Evolutionary conservation across 2,888 invertebrate species (phyloP).

Genomic region (Ganaspis brasiliensis): DNA sequence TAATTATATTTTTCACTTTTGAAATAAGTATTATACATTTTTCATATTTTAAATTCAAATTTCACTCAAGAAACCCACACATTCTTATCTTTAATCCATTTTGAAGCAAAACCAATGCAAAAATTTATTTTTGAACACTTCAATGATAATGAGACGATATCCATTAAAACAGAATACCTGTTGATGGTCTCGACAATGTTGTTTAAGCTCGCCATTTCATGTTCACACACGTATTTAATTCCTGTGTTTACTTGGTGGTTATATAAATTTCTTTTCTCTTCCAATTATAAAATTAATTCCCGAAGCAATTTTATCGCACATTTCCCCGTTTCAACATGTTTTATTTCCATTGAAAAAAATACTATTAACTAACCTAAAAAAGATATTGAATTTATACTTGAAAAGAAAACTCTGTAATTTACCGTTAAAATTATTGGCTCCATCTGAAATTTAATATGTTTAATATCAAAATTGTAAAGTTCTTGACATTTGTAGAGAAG

Average conservation of each 20-base stretch:
- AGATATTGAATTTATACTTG: no score
- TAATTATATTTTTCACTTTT: no score
- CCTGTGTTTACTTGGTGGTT: neutral
- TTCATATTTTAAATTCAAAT: no score
- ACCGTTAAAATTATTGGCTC: no score
- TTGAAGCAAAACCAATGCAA: no score
- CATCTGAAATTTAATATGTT: neutral
- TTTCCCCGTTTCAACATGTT: neutral
- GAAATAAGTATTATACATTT: no score
- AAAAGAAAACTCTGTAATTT: no score
- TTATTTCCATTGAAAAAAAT: neutral
- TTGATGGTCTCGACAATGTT: neutral
- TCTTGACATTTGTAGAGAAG: slow-evolving; percentile 9
- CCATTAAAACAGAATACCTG: neutral
- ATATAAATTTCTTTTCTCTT: neutral
- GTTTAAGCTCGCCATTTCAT: slow-evolving; percentile 10
- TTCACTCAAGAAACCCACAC: no score
- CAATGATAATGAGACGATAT: neutral
- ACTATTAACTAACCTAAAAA: no score
- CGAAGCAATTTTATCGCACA: neutral
- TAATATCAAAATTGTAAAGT: slow-evolving; percentile 15
- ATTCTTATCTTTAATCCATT: no score
- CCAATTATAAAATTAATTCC: neutral
- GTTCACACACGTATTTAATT: slow-evolving; percentile 25
- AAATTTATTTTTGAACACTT: no score